These are phyloP conservation scores for Podarcis muralis DNA, from an alignment of 2,113 vertebrate genomes.

Conservation along the genomic window DNA sequence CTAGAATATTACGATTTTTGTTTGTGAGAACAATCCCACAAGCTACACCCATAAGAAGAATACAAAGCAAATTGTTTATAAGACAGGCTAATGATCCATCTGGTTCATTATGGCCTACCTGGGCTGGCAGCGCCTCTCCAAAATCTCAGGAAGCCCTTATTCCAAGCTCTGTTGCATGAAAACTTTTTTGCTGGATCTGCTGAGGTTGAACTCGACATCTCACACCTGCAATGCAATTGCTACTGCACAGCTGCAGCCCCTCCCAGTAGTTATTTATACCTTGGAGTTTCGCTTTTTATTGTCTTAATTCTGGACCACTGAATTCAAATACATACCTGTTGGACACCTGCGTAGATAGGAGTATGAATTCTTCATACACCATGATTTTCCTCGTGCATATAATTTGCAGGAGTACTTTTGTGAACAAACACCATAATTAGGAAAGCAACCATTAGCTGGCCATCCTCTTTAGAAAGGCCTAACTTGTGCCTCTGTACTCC, in stretches of 20 bases:
- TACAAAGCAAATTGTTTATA: not conserved
- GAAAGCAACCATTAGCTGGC: not conserved
- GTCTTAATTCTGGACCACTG: not conserved
- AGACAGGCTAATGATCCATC: not conserved
- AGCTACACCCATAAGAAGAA: not conserved
- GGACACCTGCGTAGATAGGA: not conserved
- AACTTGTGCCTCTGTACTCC: not conserved
- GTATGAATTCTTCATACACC: not conserved
- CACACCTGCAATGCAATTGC: not conserved
- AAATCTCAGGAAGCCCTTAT: not conserved
- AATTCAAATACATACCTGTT: not conserved
- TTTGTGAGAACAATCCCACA: not conserved
- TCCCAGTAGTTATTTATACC: not conserved
- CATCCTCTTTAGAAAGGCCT: not conserved
- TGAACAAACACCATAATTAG: slow-evolving; percentile 1
- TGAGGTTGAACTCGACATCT: not conserved
- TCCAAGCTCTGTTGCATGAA: not conserved
- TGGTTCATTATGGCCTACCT: not conserved
- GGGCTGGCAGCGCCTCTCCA: not conserved
- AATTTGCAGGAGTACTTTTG: not conserved
- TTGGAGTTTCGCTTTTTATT: not conserved
- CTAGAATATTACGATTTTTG: not conserved
- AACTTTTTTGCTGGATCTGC: not conserved
- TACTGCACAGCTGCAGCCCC: not conserved
- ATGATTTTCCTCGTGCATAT: not conserved